phyloP scores from a whole-genome alignment of 2,797 vertebrate genomes.

The Oreonectes daqikongensis region DNA sequence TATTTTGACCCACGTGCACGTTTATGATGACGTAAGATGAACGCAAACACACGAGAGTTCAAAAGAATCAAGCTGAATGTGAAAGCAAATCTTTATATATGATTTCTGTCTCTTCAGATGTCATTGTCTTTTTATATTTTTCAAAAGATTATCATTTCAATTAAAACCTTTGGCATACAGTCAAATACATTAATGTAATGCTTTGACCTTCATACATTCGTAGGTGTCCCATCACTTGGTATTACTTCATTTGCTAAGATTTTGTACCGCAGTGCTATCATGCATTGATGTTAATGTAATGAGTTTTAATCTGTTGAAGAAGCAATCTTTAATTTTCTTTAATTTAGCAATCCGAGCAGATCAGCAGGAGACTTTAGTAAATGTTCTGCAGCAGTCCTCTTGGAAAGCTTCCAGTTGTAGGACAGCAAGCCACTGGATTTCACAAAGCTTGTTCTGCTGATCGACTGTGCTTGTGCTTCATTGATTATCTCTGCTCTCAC shows the following conservation, averaged over 20 bases:
- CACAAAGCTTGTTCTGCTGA: constrained; percentile 4
- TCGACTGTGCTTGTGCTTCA: background rate
- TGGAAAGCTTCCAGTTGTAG: constrained; percentile 23
- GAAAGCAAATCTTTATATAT: too few relatives aligned
- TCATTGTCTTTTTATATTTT: too few relatives aligned
- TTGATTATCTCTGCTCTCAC: constrained; percentile 1
- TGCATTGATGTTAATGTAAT: background rate
- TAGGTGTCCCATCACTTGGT: too few relatives aligned
- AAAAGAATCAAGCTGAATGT: too few relatives aligned
- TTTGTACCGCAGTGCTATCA: background rate
- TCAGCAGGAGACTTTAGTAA: constrained; percentile 20
- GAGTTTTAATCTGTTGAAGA: constrained; percentile 26
- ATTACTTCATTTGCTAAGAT: background rate
- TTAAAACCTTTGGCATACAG: too few relatives aligned
- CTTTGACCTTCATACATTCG: too few relatives aligned
- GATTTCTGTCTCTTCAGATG: too few relatives aligned
- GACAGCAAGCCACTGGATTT: constrained; percentile 7
- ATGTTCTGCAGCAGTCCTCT: background rate
- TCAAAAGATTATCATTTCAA: too few relatives aligned
- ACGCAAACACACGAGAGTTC: too few relatives aligned
- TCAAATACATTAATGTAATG: too few relatives aligned
- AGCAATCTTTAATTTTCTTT: constrained; percentile 22
- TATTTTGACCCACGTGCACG: too few relatives aligned
- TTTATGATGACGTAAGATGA: too few relatives aligned
- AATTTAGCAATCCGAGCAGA: background rate